Evolutionary conservation across 1,140 invertebrate genomes (phyloP).

Genomic region (Adoxophyes honmai): DNA sequence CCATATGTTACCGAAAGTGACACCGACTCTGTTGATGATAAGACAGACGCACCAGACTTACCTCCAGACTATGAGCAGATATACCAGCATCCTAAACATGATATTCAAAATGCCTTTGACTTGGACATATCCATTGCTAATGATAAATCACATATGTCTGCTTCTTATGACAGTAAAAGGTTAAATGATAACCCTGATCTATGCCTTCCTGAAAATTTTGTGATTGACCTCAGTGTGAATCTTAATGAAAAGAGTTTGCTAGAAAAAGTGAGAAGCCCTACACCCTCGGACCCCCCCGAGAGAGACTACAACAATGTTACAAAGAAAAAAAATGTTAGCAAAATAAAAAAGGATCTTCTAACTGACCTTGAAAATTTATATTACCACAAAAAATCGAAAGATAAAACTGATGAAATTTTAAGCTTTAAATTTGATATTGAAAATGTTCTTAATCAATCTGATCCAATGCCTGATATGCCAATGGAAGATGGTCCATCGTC

Average conservation of each 20-base stretch:
- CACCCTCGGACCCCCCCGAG: constrained; percentile 46
- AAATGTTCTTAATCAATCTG: constrained; percentile 32
- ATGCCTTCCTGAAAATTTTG: constrained; percentile 45
- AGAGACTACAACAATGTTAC: constrained; percentile 46
- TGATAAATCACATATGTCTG: constrained; percentile 3
- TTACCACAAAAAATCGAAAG: constrained; percentile 14
- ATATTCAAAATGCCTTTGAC: constrained; percentile 23
- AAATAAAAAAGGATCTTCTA: constrained; percentile 28
- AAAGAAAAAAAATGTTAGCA: constrained; percentile 18
- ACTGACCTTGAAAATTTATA: constrained; percentile 19
- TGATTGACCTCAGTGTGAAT: constrained; percentile 53
- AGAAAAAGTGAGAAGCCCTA: background rate
- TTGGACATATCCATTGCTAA: constrained; percentile 19
- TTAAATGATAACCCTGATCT: constrained; percentile 6
- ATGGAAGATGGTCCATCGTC: constrained; percentile 52
- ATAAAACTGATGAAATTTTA: constrained; percentile 29
- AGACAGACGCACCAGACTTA: constrained; percentile 54
- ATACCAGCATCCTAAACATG: constrained; percentile 33
- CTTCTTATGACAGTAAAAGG: too few species aligned
- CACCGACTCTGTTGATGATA: constrained; percentile 46
- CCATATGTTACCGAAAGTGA: constrained; percentile 46
- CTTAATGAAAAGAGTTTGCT: constrained; percentile 37
- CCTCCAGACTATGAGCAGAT: constrained; percentile 50
- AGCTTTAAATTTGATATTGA: constrained; percentile 35
- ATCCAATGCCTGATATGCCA: constrained; percentile 34